Evolutionary conservation across 1,140 invertebrate species (phyloP).

Genomic region (Macrobrachium nipponense): DNA sequence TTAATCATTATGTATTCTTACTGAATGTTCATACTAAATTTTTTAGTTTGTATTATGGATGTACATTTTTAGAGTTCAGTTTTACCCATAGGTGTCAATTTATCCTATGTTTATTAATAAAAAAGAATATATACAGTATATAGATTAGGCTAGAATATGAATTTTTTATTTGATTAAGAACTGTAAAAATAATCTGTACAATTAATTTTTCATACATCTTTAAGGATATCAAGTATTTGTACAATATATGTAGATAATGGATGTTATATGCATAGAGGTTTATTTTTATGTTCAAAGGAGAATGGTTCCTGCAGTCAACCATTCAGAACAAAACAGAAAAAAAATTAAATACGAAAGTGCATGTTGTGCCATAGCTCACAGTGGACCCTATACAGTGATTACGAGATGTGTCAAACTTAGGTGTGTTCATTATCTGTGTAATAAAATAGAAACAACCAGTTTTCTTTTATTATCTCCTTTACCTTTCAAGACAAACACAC

Average conservation of each 20-base stretch:
- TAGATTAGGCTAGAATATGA: slow-evolving; percentile 16
- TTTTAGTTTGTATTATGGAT: background rate
- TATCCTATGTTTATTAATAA: too few relatives aligned
- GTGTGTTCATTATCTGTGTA: slow-evolving; percentile 54
- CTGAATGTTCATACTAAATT: too few relatives aligned
- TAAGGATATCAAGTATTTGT: slow-evolving; percentile 23
- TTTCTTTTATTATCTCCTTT: background rate
- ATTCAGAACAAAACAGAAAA: slow-evolving; percentile 33
- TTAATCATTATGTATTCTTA: too few relatives aligned
- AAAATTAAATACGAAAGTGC: slow-evolving; percentile 38
- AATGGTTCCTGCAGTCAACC: slow-evolving; percentile 27
- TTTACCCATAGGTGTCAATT: background rate
- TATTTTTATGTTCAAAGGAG: slow-evolving; percentile 48
- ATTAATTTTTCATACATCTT: slow-evolving; percentile 14
- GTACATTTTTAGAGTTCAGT: background rate
- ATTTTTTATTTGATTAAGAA: slow-evolving; percentile 1
- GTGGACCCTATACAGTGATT: slow-evolving; percentile 20
- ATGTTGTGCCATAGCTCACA: slow-evolving; percentile 47
- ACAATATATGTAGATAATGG: slow-evolving; percentile 50
- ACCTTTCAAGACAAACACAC: background rate
- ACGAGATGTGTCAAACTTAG: slow-evolving; percentile 42
- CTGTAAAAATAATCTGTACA: too few relatives aligned
- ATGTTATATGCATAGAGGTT: slow-evolving; percentile 49
- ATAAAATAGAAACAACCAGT: slow-evolving; percentile 38
- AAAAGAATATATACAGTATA: background rate